These are phyloP conservation scores for Apamea monoglypha DNA, from an alignment of 2,888 invertebrate genomes.

Conservation along the genomic window DNA sequence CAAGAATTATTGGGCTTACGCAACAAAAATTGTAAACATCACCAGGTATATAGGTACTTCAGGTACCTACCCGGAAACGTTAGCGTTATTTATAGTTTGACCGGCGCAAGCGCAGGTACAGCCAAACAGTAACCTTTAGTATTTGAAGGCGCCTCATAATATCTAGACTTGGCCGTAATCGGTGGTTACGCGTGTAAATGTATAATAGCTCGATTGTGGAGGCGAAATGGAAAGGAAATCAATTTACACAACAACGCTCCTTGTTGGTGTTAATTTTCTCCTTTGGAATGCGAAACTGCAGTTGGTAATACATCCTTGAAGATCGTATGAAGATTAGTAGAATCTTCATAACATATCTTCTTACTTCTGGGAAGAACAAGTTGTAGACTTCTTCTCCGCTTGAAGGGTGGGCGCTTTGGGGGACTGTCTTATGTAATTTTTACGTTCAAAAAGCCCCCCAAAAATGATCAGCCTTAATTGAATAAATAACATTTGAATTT, in stretches of 20 bases:
- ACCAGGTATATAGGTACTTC: slow-evolving; percentile 65
- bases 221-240: slow-evolving; percentile 36
- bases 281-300: slow-evolving; percentile 1
- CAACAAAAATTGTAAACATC: slow-evolving; percentile 76
- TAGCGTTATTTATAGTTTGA: slow-evolving; percentile 78
- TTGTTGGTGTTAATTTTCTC: not conserved
- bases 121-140: slow-evolving; percentile 75
- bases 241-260: slow-evolving; percentile 23
- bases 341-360: no score
- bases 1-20: slow-evolving; percentile 67
- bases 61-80: slow-evolving; percentile 74
- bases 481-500: no score
- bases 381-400: not conserved
- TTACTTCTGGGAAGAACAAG: no score
- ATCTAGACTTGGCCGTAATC: slow-evolving; percentile 55
- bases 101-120: slow-evolving; percentile 70
- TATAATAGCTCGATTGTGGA: slow-evolving; percentile 25
- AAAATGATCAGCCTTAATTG: no score
- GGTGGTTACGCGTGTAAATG: slow-evolving; percentile 38
- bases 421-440: not conserved
- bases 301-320: not conserved
- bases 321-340: not conserved
- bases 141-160: slow-evolving; percentile 52
- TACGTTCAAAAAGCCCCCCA: not conserved
- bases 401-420: no score